Evolutionary conservation across 2,888 invertebrate genomes (phyloP), one percentile per base, ranked within the genome.

Genomic region (Ormyrus rosae): DNA sequence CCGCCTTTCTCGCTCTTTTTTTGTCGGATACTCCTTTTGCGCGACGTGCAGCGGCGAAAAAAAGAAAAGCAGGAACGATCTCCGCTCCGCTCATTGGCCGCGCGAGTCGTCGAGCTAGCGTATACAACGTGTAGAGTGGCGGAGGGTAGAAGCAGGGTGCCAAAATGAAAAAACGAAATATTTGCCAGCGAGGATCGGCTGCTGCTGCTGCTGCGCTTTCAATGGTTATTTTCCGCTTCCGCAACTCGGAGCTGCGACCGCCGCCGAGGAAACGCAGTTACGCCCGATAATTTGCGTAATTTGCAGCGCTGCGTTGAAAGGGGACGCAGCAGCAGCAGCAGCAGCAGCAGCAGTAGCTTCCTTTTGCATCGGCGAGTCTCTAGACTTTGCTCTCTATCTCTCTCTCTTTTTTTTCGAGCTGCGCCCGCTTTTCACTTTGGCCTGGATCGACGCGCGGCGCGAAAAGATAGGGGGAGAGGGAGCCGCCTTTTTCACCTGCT

Each of bases 281-380:
- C 60, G 74, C 64, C 34, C 68, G 83, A 84, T 84, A 84, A 85
- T 83, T 84, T 78, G 81, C 80, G 85, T 83, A 84, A 85, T 84
- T 84, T 82, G 84, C 81, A 81, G 79, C 73, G 63, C 11, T 75
- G 61, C 63, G 34, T 6, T 69, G 69, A 56, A 69, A 63, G 75
- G 50, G 61, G 48, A 60, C 34, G 34, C 34, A 2, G 34, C 34
- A 34, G 34, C 34, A 3, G 34, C 34, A 2, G 34, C 34, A 34
- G 34, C 34, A 3, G 34, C 19, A 19, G 19, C 19, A 19, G 19
- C 19, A 19, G 19, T 56, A n/a, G 58, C 53, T 48, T 56, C n/a
- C 13, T 55, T 68, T n/a, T n/a, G n/a, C 48, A 8, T 63, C 9
- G 19, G 10, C 19, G 60, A 7, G 10, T 50, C n/a, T 50, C 51